Conservation (phyloP, 2,113 vertebrate species). For the Bubo bubo region DNA sequence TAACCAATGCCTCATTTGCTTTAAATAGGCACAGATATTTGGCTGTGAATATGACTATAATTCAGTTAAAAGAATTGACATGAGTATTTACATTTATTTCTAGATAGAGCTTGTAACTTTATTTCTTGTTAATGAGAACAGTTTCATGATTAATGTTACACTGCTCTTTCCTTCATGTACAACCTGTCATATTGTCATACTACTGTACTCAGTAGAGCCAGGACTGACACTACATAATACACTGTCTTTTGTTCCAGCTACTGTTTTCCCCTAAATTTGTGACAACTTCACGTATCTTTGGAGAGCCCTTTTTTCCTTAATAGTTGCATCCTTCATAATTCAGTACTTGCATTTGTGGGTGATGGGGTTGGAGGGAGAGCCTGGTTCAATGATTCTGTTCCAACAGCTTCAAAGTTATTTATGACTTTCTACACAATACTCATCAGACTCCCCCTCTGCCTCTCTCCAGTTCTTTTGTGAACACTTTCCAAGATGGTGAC, state of each 20-base stretch:
- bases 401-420: background rate
- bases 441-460: background rate
- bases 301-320: background rate
- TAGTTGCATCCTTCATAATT: background rate
- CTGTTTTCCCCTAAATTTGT: background rate
- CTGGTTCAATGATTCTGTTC: background rate
- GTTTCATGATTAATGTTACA: background rate
- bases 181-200: background rate
- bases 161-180: background rate
- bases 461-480: background rate
- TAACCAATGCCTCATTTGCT: background rate
- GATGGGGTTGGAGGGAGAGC: background rate
- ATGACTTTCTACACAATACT: background rate
- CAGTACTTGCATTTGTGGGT: background rate
- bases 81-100: background rate
- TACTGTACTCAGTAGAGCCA: background rate
- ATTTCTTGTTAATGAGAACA: background rate
- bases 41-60: background rate
- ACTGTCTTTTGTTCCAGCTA: background rate
- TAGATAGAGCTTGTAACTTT: background rate
- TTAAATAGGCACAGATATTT: background rate
- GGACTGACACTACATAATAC: background rate
- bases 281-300: background rate
- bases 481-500: background rate
- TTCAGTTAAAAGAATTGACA: background rate